Conservation (phyloP, 1,140 invertebrate species). For the Eciton burchellii region DNA sequence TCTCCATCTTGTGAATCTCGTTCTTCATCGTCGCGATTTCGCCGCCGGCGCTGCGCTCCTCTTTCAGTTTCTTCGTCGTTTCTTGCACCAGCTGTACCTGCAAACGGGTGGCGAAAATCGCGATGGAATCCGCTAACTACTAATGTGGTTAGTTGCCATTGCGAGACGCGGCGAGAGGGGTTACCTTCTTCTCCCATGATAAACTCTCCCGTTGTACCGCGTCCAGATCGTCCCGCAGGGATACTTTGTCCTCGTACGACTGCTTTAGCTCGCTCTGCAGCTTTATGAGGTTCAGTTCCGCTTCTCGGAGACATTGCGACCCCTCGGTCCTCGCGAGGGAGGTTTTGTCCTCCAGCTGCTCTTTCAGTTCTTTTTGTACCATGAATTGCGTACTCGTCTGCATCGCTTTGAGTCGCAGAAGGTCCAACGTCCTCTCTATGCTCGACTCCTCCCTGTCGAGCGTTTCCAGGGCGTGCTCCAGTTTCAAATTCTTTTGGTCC, state of each 20-base stretch:
- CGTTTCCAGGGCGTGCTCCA: constrained; percentile 88
- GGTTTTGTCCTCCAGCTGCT: constrained; percentile 88
- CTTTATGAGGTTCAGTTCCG: constrained; percentile 88
- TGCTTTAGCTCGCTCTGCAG: constrained; percentile 89
- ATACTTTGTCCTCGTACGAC: constrained; percentile 88
- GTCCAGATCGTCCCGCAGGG: constrained; percentile 87
- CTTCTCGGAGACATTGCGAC: constrained; percentile 86
- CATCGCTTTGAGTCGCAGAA: constrained; percentile 87
- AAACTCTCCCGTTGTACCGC: constrained; percentile 89
- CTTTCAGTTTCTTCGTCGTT: constrained; percentile 88
- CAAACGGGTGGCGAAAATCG: too few species aligned
- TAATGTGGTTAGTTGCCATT: too few species aligned
- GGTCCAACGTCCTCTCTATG: constrained; percentile 87
- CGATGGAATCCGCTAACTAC: too few species aligned
- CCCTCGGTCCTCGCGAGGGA: constrained; percentile 86
- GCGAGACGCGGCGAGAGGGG: too few species aligned
- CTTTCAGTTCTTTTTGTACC: constrained; percentile 87
- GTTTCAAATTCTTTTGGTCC: constrained; percentile 90
- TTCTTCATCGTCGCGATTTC: constrained; percentile 91
- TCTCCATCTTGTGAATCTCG: constrained; percentile 94
- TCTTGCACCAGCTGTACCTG: constrained; percentile 90
- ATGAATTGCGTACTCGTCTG: constrained; percentile 87
- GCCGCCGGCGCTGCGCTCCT: constrained; percentile 88
- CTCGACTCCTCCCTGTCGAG: constrained; percentile 86
- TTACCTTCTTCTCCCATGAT: constrained; percentile 92